Base-by-base conservation (phyloP, 2,888 invertebrate species). In the Himalopsyche anomala region DNA sequence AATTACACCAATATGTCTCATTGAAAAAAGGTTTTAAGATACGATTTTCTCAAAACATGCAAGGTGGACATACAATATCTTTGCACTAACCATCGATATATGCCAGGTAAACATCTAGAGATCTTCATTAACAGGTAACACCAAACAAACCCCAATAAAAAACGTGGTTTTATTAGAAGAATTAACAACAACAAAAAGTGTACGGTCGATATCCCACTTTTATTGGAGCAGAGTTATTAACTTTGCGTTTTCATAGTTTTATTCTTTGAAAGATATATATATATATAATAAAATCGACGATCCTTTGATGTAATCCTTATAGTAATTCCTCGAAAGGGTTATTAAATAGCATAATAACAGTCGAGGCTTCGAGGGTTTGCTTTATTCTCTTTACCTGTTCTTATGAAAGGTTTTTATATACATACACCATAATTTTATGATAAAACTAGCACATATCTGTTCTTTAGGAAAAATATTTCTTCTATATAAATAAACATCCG, bases 281-380 rank as follows among this genome's bases (percentile, higher is more conserved):
- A 74, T 74, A 38, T 74, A 74, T 80, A 54, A 80, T 84, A 84
- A 84, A 79, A 84, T 80, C 79, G 45, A 54, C 79, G 45, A 62
- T 40, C 80, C 79, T 84, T 84, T 84, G 84, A 80, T 84, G 84
- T 80, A 84, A 84, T 84, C 54, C 80, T 80, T 54, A 84, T 84
- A 84, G 80, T 84, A 80, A 80, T 84, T 84, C 84, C 84, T 80
- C 54, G 84, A 84, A 84, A 56, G 51, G 79, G 84, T 80, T 80
- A 51, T 84, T 80, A 84, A 84, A 84, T 40, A 51, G 40, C 11
- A 79, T 84, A 84, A 84, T 79, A 83, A 74, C 74, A 45, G 9
- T 74, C 28, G 56, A 38, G 42, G 19, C 28, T 19, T 79, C 38
- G 38, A 83, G 74, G 74, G 74, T 38, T 74, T 36, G 36, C 74